Evolutionary conservation across 2,888 invertebrate genomes (phyloP).

Genomic region (Watsonalla binaria): DNA sequence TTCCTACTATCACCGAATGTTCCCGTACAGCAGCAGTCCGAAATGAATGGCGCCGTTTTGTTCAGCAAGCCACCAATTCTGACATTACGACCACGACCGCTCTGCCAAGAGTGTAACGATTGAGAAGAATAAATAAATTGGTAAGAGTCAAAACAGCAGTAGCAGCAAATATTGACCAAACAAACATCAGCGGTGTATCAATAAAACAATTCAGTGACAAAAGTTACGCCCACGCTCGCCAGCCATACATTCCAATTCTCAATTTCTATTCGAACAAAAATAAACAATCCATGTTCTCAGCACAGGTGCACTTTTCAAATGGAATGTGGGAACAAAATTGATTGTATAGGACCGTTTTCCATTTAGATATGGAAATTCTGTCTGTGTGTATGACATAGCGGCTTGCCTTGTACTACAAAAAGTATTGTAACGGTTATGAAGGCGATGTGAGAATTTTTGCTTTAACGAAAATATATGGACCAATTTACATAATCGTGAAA

Average conservation of each 20-base stretch:
- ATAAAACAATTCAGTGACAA: constrained; percentile 9
- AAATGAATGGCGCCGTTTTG: too few relatives aligned
- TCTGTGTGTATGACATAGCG: constrained; percentile 55
- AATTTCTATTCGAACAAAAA: constrained; percentile 45
- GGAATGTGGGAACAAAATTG: constrained; percentile 69
- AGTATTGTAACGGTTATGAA: constrained; percentile 36
- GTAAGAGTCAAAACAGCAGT: too few relatives aligned
- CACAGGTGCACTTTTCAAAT: constrained; percentile 73
- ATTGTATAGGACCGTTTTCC: constrained; percentile 71
- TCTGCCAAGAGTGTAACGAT: too few relatives aligned
- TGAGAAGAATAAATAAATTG: too few relatives aligned
- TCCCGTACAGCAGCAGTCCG: too few relatives aligned
- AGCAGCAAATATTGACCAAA: neutral
- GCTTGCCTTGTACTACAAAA: constrained; percentile 34
- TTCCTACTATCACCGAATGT: too few relatives aligned
- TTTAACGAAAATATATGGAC: constrained; percentile 17
- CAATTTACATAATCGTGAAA: constrained; percentile 6
- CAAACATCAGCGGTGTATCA: constrained; percentile 1
- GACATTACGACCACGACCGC: too few relatives aligned
- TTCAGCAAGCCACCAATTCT: too few relatives aligned
- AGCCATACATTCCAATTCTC: constrained; percentile 45
- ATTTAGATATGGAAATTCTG: constrained; percentile 74
- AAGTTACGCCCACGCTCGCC: constrained; percentile 18
- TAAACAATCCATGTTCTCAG: constrained; percentile 53
- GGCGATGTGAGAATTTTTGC: constrained; percentile 17